These are phyloP conservation scores for Nudaria mundana DNA, from an alignment of 2,888 invertebrate genomes.

Conservation along the genomic window DNA sequence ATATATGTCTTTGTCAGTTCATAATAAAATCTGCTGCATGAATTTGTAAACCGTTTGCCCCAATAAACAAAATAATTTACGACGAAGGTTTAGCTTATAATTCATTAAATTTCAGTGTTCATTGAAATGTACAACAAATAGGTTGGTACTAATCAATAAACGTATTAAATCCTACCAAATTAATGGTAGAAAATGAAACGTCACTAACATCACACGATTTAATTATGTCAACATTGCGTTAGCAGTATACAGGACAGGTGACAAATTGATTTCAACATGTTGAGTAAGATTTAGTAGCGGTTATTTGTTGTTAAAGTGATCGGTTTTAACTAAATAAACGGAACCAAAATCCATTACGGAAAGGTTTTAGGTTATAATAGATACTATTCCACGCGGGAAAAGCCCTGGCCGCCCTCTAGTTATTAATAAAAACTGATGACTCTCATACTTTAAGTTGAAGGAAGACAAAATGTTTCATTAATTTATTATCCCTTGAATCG, in stretches of 20 bases:
- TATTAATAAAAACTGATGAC: slow-evolving; percentile 9
- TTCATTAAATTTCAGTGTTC: too few relatives aligned
- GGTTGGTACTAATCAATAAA: not conserved
- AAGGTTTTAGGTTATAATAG: too few relatives aligned
- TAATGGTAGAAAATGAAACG: not conserved
- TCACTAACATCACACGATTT: not conserved
- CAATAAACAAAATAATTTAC: too few relatives aligned
- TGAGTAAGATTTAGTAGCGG: not conserved
- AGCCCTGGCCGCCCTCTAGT: slow-evolving; percentile 1
- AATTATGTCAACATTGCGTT: slow-evolving; percentile 3
- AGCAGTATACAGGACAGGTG: slow-evolving; percentile 2
- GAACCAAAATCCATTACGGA: too few relatives aligned
- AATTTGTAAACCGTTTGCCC: too few relatives aligned
- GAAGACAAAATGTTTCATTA: slow-evolving; percentile 16
- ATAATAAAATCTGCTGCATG: too few relatives aligned
- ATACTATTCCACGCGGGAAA: too few relatives aligned
- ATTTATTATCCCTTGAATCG: slow-evolving; percentile 9
- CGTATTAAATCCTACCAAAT: not conserved
- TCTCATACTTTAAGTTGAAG: slow-evolving; percentile 3
- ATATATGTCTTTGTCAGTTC: too few relatives aligned
- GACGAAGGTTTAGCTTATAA: too few relatives aligned
- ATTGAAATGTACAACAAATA: too few relatives aligned
- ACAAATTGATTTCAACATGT: slow-evolving; percentile 5
- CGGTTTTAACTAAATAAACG: not conserved
- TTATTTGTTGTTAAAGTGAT: not conserved